Evolutionary conservation across 2,797 vertebrate species (phyloP).

Genomic region (Odontamblyopus rebecca): DNA sequence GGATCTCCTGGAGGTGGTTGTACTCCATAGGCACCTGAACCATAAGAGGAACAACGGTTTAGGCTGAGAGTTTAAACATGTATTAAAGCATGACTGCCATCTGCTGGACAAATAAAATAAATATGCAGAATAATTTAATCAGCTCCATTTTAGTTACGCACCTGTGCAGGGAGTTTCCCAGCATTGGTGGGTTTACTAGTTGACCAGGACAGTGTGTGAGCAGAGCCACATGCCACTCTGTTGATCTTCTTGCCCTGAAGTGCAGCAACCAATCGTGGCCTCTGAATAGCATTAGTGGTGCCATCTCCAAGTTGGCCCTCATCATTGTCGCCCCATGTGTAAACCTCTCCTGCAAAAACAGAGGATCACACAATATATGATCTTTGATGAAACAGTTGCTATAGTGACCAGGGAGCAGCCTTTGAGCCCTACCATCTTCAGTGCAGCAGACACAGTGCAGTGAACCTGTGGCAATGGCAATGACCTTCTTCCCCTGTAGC

Average conservation of each 20-base stretch:
- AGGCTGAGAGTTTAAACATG: not conserved
- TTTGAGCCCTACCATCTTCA: slow-evolving; percentile 86
- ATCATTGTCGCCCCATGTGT: slow-evolving; percentile 98
- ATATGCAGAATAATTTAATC: not conserved
- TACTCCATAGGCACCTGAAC: slow-evolving; percentile 97
- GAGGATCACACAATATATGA: slow-evolving; percentile 32
- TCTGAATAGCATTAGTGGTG: slow-evolving; percentile 97
- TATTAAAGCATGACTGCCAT: slow-evolving; percentile 42
- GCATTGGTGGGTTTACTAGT: slow-evolving; percentile 98
- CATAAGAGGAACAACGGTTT: slow-evolving; percentile 4
- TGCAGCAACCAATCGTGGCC: slow-evolving; percentile 93
- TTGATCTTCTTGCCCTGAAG: slow-evolving; percentile 99
- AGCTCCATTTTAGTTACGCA: slow-evolving; percentile 45
- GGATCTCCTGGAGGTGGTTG: slow-evolving; percentile 95
- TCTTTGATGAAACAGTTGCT: slow-evolving; percentile 6
- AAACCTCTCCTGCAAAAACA: slow-evolving; percentile 88
- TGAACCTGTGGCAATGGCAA: slow-evolving; percentile 98
- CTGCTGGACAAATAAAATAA: slow-evolving; percentile 38
- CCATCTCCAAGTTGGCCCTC: slow-evolving; percentile 98
- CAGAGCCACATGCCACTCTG: slow-evolving; percentile 96
- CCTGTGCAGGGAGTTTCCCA: slow-evolving; percentile 95
- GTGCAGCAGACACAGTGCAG: slow-evolving; percentile 98
- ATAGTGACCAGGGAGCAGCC: not conserved
- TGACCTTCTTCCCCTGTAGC: slow-evolving; percentile 97
- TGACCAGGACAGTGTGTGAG: slow-evolving; percentile 97